Base-by-base conservation (phyloP, 2,888 invertebrate genomes). In the Trissolcus japonicus region DNA sequence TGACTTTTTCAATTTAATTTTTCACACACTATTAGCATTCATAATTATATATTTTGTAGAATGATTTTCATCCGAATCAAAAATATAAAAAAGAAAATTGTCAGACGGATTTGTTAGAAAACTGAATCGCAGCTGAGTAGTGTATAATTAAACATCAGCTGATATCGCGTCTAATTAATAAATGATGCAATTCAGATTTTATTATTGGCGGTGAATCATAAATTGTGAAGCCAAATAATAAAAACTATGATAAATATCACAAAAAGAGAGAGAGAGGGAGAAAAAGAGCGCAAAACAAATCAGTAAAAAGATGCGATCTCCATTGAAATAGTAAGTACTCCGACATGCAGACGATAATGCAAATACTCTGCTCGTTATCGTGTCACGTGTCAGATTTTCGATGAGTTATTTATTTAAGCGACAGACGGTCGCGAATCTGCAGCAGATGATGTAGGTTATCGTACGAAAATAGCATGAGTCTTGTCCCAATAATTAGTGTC, bases 311-410 rank as follows among this genome's bases (percentile, higher is more conserved):
- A 66, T 48, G 60, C 67, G 63, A 63, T 71, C 59, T 69, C 67
- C 61, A 83, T 83, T 85, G 85, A 74, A 74, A 86, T 87, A 82
- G 81, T 71, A 83, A 83, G 81, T 84, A 84, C 85, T 87, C 83
- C 86, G 86, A 83, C 85, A 86, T 86, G 86, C 87, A 87, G 82
- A 83, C 81, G 84, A 84, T 84, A 86, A 86, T 86, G 85, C 82
- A 83, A 83, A 82, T 83, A 84, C 86, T 86, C 87, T 86, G 84
- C 84, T 84, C 82, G 84, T 84, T 86, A 86, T 86, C 86, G 81
- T 85, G 86, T 86, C 86, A 85, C 81, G 83, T 83, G 86, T 87
- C 87, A 86, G 83, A 86, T 88, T 87, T 86, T 85, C 86, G 82
- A 80, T 81, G 82, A 83, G 82, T 86, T 79, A 87, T 80, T 88